Base-by-base conservation (phyloP, 1,140 invertebrate species). In the Antheraea pernyi region DNA sequence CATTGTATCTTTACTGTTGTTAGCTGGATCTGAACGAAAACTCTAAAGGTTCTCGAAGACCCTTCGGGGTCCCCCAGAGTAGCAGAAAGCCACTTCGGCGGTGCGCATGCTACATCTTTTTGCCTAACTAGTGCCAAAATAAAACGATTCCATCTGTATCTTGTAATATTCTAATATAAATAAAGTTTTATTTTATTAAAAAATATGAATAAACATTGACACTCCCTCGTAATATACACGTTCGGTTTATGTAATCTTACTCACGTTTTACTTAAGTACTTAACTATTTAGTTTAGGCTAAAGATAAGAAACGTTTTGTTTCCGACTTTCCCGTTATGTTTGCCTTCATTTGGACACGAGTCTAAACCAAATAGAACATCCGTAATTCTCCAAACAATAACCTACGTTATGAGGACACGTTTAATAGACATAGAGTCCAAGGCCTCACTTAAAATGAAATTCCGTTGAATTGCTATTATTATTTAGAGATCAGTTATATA, bases 281-380 rank as follows among this genome's bases (percentile, higher is more conserved):
- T 42, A 42, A 65, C 36, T 65, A 65, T 65, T 65, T 53, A 66
- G 65, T 66, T 66, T 53, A 66, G 53, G 58, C 46, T 42, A 39
- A 65, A 65, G 39, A 61, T 61, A 61, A 61, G 60, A 61, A 30
- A 30, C 30, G 46, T 36, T 61, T 61, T 61, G 60, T 61, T 61
- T 61, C 60, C 30, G 19, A 30, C 19, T 36, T 11, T 22, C 19
- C 60, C 60, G 60, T 61, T 61, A 61, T 61, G 60, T 61, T 61
- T 61, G 30, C 22, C 16, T 61, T 30, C 60, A 36, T 61, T 61
- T 61, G 60, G 60, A 36, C 60, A 36, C 8, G 60, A 61, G 19
- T 22, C 46, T 53, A 53, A 53, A 53, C 13, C 46, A 53, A 53
- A 61, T 30, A 61, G 60, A 22, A 61, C 19, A 61, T 61, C 19